Conservation (phyloP, 1,140 invertebrate genomes). For the Ostrea denselamellosa region DNA sequence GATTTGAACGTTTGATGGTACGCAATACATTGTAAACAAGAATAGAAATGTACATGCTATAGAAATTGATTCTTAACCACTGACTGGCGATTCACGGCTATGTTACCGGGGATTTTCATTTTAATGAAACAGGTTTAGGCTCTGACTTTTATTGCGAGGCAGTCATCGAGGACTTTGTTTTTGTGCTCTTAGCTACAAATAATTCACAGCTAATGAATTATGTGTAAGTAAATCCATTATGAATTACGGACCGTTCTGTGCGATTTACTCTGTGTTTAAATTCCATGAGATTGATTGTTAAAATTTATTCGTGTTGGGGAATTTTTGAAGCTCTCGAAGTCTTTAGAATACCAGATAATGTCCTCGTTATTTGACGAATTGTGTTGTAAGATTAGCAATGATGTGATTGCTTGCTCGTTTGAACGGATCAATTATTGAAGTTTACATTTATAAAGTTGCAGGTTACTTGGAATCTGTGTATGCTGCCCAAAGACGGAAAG, state of each 20-base stretch:
- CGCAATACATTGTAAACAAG: conserved; percentile 30
- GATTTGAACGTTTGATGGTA: conserved; percentile 36
- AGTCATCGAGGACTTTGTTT: not conserved
- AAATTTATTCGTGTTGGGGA: not conserved
- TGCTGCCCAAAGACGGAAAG: not conserved
- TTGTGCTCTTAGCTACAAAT: not conserved
- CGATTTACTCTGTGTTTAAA: not conserved
- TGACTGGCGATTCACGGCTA: not conserved
- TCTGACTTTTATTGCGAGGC: not conserved
- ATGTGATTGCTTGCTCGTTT: not conserved
- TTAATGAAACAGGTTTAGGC: not conserved
- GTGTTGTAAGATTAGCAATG: not conserved
- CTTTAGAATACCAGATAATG: too few relatives aligned
- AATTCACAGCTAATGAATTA: conserved; percentile 18
- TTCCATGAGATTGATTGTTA: not conserved
- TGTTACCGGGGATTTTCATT: not conserved
- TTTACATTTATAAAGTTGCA: conserved; percentile 14
- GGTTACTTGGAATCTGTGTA: not conserved
- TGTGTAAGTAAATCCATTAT: not conserved
- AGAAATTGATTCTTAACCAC: conserved; percentile 16
- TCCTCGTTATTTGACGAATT: not conserved
- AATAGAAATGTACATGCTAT: conserved; percentile 28
- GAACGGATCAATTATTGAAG: not conserved
- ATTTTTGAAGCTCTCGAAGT: not conserved
- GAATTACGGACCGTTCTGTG: not conserved